Evolutionary conservation across 1,140 invertebrate species (phyloP).

Genomic region (Eriocheir sinensis): DNA sequence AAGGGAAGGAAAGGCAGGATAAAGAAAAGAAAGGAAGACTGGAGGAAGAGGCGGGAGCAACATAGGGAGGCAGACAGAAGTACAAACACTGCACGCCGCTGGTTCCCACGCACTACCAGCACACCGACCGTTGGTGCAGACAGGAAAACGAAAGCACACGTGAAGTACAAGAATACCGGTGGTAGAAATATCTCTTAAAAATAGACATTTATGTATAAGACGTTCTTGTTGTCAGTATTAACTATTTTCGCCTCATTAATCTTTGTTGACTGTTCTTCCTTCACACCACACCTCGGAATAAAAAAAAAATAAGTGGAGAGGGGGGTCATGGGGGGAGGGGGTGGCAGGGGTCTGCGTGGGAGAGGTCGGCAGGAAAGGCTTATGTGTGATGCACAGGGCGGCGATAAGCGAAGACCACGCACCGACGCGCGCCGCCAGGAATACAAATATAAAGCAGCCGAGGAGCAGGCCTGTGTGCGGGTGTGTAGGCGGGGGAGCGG

Average conservation of each 20-base stretch:
- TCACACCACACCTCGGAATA: not conserved
- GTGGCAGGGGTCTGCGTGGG: not conserved
- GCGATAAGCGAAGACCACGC: not conserved
- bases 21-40: not conserved
- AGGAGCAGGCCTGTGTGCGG: too few species aligned
- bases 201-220: too few species aligned
- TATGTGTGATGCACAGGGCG: constrained; percentile 3
- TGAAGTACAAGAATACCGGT: not conserved
- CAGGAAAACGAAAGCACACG: not conserved
- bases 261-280: not conserved
- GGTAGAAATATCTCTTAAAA: not conserved
- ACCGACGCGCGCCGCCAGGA: not conserved
- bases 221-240: not conserved
- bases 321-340: not conserved
- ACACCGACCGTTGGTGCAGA: not conserved
- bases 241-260: not conserved
- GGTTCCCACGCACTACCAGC: not conserved
- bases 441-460: constrained; percentile 16
- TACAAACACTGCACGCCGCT: not conserved
- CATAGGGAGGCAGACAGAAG: not conserved
- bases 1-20: too few species aligned
- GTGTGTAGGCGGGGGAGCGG: too few species aligned
- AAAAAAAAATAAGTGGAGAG: not conserved
- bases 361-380: not conserved
- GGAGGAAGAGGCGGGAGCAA: not conserved